A percentile compares a stretch with the other conserved stretches of the same genome.
Evolutionary conservation across 2,113 vertebrate species (phyloP).

Genomic region (Calyptomena viridis): DNA sequence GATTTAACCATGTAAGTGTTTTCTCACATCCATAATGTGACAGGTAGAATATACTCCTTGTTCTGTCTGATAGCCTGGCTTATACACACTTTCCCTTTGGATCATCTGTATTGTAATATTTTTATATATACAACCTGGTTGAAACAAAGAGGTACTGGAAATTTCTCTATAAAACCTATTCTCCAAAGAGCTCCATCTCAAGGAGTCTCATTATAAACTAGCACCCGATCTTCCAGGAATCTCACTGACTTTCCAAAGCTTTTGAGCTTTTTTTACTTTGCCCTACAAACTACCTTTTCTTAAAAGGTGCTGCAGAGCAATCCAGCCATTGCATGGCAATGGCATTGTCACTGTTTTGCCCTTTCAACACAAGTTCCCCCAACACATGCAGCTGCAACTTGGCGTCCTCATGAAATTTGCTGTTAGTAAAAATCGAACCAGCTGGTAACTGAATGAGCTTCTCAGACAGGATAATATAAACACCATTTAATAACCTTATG

Average conservation of each 20-base stretch:
- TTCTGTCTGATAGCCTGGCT: not conserved
- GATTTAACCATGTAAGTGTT: constrained; percentile 13
- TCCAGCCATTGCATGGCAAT: not conserved
- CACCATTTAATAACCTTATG: constrained; percentile 24
- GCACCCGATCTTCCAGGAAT: not conserved
- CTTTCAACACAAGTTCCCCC: not conserved
- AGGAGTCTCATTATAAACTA: not conserved
- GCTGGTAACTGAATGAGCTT: not conserved
- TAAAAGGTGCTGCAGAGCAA: not conserved
- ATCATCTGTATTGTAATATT: not conserved
- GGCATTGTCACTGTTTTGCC: not conserved
- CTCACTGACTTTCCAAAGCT: not conserved
- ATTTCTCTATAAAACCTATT: not conserved
- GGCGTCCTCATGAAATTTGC: not conserved
- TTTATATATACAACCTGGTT: not conserved
- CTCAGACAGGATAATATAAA: constrained; percentile 21
- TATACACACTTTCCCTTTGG: not conserved
- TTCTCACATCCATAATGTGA: not conserved
- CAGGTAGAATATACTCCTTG: not conserved
- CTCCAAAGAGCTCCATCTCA: not conserved
- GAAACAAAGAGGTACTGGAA: not conserved
- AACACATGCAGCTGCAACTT: not conserved
- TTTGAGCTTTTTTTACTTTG: not conserved
- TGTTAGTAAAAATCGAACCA: not conserved
- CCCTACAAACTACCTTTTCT: not conserved